phyloP scores from a whole-genome alignment of 1,140 invertebrate species.

The Drosophila serrata region DNA sequence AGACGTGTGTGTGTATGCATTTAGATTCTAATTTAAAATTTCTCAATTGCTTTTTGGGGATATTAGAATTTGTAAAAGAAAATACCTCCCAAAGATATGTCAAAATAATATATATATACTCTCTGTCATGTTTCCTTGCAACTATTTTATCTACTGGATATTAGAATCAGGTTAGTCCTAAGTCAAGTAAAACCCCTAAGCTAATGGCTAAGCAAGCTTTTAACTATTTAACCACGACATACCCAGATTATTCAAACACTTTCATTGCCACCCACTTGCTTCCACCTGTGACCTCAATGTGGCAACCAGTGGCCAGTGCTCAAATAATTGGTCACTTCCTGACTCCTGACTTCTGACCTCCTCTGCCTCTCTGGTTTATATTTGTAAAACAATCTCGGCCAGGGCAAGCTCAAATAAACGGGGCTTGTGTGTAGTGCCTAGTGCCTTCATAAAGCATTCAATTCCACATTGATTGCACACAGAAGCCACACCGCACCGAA shows the following conservation, averaged over 20 bases:
- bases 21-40: not conserved
- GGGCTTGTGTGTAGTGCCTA: constrained; percentile 4
- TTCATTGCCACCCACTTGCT: not conserved
- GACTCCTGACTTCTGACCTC: constrained; percentile 14
- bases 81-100: not conserved
- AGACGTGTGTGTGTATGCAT: not conserved
- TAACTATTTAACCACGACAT: not conserved
- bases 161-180: too few relatives aligned
- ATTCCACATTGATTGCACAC: constrained; percentile 39
- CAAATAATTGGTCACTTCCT: constrained; percentile 36
- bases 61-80: not conserved
- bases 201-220: not conserved
- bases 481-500: constrained; percentile 22
- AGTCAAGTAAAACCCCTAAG: not conserved
- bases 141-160: not conserved
- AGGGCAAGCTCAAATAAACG: constrained; percentile 30
- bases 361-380: constrained; percentile 20
- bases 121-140: not conserved
- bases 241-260: constrained; percentile 1
- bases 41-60: not conserved
- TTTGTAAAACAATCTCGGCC: constrained; percentile 40
- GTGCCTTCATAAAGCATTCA: constrained; percentile 40
- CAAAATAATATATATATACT: not conserved
- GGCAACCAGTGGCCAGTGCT: not conserved
- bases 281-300: constrained; percentile 14